A percentile compares a stretch with the other conserved stretches of the same genome.
Evolutionary conservation across 2,113 vertebrate genomes (phyloP).

Genomic region (Baryphthengus martii): DNA sequence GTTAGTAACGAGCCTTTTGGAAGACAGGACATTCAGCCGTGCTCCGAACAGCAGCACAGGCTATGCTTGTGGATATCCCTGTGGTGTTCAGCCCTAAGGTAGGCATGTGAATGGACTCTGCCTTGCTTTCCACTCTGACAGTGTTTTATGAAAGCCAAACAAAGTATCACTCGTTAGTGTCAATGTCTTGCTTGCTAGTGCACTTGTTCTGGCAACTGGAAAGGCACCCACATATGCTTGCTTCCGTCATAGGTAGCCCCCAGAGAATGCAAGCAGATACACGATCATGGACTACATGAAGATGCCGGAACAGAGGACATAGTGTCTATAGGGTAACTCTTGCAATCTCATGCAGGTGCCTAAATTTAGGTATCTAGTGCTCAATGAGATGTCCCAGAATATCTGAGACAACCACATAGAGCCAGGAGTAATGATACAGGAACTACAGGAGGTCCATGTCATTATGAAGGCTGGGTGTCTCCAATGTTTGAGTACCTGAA

Average conservation of each 20-base stretch:
- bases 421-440: background rate
- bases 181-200: background rate
- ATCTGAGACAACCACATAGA: background rate
- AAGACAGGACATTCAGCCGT: background rate
- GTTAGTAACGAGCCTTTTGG: background rate
- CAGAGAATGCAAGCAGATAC: background rate
- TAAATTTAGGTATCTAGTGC: background rate
- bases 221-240: background rate
- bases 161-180: background rate
- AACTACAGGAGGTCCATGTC: background rate
- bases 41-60: background rate
- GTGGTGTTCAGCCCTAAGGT: background rate
- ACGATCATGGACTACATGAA: background rate
- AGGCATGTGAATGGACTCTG: background rate
- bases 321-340: background rate
- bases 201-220: background rate
- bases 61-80: background rate
- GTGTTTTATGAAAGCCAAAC: background rate
- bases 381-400: background rate
- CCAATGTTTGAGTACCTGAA: accelerated
- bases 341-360: background rate
- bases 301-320: background rate
- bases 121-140: background rate
- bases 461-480: background rate
- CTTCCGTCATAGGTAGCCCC: background rate